Percentiles rank a stretch among this genome's conserved stretches.
Conservation (phyloP, 2,113 vertebrate species). For the Calidris pugnax region DNA sequence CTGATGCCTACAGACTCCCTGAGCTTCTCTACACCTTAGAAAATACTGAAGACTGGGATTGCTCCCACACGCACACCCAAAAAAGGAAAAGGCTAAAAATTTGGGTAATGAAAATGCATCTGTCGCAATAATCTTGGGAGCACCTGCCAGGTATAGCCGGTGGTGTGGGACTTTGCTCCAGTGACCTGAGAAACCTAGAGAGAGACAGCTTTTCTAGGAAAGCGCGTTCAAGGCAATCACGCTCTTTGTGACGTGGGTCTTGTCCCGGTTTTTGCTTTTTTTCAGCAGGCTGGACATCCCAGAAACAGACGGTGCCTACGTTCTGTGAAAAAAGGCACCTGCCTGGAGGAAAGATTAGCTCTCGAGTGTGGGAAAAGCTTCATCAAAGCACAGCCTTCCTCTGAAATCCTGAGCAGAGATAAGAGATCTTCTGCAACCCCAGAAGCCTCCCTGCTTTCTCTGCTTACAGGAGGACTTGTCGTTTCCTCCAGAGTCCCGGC, state of each 20-base stretch:
- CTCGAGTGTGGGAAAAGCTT: not conserved
- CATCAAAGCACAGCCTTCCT: not conserved
- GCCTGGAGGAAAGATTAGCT: not conserved
- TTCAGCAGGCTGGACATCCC: not conserved
- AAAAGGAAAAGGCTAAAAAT: not conserved
- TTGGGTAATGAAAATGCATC: not conserved
- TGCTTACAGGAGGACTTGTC: not conserved
- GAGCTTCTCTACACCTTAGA: not conserved
- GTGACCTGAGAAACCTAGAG: not conserved
- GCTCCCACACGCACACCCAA: no score
- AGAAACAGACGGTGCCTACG: not conserved
- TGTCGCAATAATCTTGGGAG: not conserved
- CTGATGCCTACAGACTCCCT: not conserved
- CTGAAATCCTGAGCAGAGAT: not conserved
- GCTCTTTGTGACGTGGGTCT: not conserved
- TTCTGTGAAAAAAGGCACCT: conserved; percentile 2
- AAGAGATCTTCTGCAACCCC: not conserved
- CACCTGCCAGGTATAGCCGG: not conserved
- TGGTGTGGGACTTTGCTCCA: conserved; percentile 19
- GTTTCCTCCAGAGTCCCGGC: not conserved
- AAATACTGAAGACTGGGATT: not conserved
- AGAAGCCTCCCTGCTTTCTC: not conserved
- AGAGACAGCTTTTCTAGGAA: not conserved
- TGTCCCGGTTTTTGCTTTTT: not conserved
- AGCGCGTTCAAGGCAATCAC: not conserved